Evolutionary conservation across 35 echinoderm and acorn worm species (phyloP).

Genomic region (Lytechinus variegatus): DNA sequence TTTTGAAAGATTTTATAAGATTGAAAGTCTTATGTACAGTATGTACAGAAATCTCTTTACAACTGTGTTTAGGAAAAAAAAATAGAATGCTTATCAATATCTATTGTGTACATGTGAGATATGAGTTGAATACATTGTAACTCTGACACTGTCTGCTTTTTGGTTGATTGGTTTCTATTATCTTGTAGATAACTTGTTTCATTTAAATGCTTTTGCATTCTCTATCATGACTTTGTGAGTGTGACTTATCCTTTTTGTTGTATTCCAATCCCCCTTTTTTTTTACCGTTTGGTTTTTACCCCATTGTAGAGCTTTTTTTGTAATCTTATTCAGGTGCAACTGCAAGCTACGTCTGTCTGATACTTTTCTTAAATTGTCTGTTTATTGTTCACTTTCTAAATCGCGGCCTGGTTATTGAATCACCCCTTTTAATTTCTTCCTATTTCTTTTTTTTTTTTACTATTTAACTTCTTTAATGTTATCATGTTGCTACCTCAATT

Average conservation of each 20-base stretch:
- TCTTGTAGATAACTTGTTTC: constrained; percentile 31
- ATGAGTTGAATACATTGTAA: constrained; percentile 10
- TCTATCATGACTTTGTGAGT: neutral
- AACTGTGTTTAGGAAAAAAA: constrained; percentile 7
- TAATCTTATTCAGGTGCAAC: constrained; percentile 1
- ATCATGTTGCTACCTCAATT: constrained; percentile 12
- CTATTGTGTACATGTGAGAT: neutral
- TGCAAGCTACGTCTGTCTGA: neutral
- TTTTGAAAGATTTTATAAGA: constrained; percentile 33
- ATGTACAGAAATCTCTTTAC: constrained; percentile 17
- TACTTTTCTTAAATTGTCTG: neutral
- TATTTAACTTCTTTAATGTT: neutral
- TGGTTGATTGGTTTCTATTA: neutral
- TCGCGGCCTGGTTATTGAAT: neutral
- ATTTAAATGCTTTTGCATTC: neutral
- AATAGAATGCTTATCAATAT: neutral
- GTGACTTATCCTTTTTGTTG: neutral
- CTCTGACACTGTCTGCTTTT: constrained; percentile 21
- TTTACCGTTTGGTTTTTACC: neutral
- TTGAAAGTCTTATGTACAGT: constrained; percentile 36
- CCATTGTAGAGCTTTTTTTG: neutral
- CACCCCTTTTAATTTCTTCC: neutral
- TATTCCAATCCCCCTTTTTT: constrained; percentile 15
- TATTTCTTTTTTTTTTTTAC: neutral
- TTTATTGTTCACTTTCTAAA: neutral